These are phyloP conservation scores for Hololepta plana DNA, from an alignment of 2,888 invertebrate species.

Conservation along the genomic window DNA sequence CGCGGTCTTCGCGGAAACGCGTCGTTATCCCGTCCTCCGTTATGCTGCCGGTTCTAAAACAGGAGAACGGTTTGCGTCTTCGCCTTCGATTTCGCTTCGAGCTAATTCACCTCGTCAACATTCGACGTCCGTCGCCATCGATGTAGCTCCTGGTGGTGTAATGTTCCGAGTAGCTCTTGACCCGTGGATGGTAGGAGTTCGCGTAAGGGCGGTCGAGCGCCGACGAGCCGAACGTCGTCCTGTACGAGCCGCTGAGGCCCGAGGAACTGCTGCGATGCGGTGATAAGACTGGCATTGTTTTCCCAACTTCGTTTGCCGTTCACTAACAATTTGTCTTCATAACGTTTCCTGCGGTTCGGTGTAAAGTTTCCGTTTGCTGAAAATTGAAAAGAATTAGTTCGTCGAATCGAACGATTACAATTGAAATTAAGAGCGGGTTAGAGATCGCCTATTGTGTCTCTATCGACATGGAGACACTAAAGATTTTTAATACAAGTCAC, in stretches of 20 bases:
- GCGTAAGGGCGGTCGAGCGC: conserved; percentile 37
- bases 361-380: background rate
- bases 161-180: conserved; percentile 31
- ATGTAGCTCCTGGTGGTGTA: conserved; percentile 35
- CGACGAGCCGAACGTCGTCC: conserved; percentile 30
- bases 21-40: conserved; percentile 27
- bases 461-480: too few relatives aligned
- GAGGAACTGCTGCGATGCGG: conserved; percentile 31
- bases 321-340: too few relatives aligned
- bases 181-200: conserved; percentile 26
- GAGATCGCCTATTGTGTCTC: too few relatives aligned
- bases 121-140: conserved; percentile 34
- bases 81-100: conserved; percentile 1
- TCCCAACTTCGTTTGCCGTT: too few relatives aligned
- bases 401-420: too few relatives aligned
- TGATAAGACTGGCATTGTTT: conserved; percentile 41
- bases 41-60: conserved; percentile 23
- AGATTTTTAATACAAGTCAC: too few relatives aligned
- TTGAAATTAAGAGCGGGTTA: too few relatives aligned
- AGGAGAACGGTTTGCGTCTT: background rate
- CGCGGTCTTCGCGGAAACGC: conserved; percentile 27
- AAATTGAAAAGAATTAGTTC: too few relatives aligned
- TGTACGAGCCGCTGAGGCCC: conserved; percentile 26
- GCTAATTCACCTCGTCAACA: conserved; percentile 21
- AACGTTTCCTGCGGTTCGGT: background rate